Conservation (phyloP, 2,888 invertebrate species). For the Melieria omissa region DNA sequence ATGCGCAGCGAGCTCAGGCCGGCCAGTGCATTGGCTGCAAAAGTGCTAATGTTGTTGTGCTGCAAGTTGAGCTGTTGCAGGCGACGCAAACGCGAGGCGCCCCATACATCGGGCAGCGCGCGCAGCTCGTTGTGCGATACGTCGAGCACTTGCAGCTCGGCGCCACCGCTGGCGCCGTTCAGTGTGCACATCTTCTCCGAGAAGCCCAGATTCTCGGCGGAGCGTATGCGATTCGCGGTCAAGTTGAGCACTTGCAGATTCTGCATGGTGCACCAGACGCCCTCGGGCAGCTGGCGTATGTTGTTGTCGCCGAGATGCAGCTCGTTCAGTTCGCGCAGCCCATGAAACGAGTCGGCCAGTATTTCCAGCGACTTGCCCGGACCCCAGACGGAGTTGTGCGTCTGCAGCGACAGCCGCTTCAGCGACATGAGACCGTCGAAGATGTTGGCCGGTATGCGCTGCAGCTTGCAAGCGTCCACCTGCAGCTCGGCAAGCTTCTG, state of each 20-base stretch:
- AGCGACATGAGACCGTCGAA: constrained; percentile 85
- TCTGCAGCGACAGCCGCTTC: constrained; percentile 81
- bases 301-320: constrained; percentile 87
- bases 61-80: constrained; percentile 83
- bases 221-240: constrained; percentile 84
- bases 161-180: constrained; percentile 70
- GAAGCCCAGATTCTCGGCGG: constrained; percentile 81
- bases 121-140: constrained; percentile 84
- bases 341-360: constrained; percentile 77
- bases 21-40: constrained; percentile 82
- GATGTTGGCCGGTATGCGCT: constrained; percentile 79
- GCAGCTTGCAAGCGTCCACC: constrained; percentile 83
- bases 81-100: constrained; percentile 79
- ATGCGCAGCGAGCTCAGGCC: constrained; percentile 82
- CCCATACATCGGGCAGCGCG: constrained; percentile 78
- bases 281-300: constrained; percentile 81
- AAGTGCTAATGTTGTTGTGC: constrained; percentile 83
- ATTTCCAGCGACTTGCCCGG: constrained; percentile 80
- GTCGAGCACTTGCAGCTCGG: constrained; percentile 81
- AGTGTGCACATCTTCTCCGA: constrained; percentile 66
- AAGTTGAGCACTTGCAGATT: constrained; percentile 86
- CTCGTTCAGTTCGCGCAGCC: constrained; percentile 81
- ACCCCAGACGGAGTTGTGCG: constrained; percentile 84
- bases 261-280: constrained; percentile 81
- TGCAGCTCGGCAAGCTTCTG: constrained; percentile 80